Conservation (phyloP, 2,113 vertebrate genomes). For the Mungos mungo region DNA sequence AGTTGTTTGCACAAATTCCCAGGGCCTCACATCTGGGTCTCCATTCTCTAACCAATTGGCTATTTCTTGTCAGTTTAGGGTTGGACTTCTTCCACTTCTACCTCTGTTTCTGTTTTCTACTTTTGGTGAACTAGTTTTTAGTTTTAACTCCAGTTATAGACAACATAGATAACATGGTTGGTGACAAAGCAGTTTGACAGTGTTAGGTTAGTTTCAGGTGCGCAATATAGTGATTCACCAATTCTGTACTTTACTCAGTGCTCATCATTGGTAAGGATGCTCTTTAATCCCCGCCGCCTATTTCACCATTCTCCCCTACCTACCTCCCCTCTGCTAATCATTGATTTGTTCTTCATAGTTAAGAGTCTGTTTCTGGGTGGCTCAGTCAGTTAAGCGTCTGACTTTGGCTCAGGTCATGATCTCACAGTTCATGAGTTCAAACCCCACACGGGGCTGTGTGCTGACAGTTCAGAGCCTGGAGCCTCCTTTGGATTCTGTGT, state of each 20-base stretch:
- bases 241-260: not conserved
- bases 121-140: not conserved
- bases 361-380: not conserved
- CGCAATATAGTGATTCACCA: not conserved
- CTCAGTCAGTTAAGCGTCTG: too few species aligned
- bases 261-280: not conserved
- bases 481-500: too few species aligned
- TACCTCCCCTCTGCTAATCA: not conserved
- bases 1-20: not conserved
- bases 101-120: not conserved
- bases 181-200: too few species aligned
- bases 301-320: not conserved
- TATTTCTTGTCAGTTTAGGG: not conserved
- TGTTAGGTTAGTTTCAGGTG: not conserved
- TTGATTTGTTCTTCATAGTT: not conserved
- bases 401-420: too few species aligned
- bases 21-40: not conserved
- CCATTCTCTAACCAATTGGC: not conserved
- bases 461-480: too few species aligned
- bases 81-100: not conserved
- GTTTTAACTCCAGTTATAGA: not conserved
- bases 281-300: not conserved
- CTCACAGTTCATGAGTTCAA: too few species aligned
- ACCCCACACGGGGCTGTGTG: too few species aligned
- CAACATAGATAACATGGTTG: not conserved